Base-by-base conservation (phyloP, 2,113 vertebrate genomes). In the Salvelinus fontinalis region DNA sequence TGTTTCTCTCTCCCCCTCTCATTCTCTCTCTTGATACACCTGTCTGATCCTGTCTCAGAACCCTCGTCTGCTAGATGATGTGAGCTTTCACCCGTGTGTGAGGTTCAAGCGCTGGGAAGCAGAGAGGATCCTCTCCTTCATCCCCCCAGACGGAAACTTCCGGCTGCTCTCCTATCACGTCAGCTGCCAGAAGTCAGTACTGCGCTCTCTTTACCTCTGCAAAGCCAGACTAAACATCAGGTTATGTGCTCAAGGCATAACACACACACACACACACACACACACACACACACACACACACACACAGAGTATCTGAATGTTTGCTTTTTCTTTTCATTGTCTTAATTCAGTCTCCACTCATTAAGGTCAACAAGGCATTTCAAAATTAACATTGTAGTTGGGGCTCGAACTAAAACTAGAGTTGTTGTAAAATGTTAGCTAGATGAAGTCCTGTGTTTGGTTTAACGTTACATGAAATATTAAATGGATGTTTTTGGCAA, bases 21-120 rank as follows among this genome's bases (percentile, higher is more conserved):
- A 2, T 44, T 8, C 51, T 9, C 64, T 16, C 44, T 66, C 31
- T 9, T 9, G 79, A 65, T 57, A 27, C 65, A 57, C 72, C 16
- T 29, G 9, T 67, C 0, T 77, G 62, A 69, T 5, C 9, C 87
- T 64, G 39, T 44, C 62, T 73, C 73, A 99, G 98, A 99, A 99
- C 81, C 97, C 98, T 54, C 94, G 98, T 16, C 85, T 99, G 48
- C 64, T 99, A 89, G 98, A 99, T 31, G 98, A 99, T 4, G 98
- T 99, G 90, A 99, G 98, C 84, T 99, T 99, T 84, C 97, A 99
- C 78, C 98, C 98, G 0, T 99, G 98, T 18, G 98, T 99, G 72
- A 95, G 98, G 75, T 99, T 99, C 86, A 99, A 99, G 90, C 97
- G 97, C 60, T 99, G 98, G 98, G 98, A 99, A 75, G 96, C 98